phyloP scores from a whole-genome alignment of 1,140 invertebrate genomes.

The Tetragonula clypearis region DNA sequence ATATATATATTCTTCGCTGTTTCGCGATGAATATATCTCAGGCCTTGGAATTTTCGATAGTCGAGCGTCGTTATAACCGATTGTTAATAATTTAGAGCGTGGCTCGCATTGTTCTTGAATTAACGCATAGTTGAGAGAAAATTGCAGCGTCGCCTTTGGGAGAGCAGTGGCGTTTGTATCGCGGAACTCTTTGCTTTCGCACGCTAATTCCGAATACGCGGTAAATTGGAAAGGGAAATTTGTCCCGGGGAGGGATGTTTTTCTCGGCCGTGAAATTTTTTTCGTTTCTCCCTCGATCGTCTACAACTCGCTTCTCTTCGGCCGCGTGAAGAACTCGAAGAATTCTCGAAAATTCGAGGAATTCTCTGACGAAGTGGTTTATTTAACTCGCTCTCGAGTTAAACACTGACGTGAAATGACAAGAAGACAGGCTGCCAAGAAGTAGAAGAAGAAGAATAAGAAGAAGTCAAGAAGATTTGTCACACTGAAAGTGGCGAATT shows the following conservation, averaged over 20 bases:
- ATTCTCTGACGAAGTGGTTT: no score
- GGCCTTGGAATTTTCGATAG: background rate
- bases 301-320: no score
- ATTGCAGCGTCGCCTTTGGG: constrained; percentile 2
- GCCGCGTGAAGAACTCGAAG: background rate
- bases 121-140: background rate
- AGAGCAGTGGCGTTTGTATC: background rate
- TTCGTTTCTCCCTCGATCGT: no score
- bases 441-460: no score
- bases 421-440: no score
- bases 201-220: background rate
- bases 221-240: background rate
- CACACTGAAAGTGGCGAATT: background rate
- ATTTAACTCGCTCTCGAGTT: no score
- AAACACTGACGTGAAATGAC: no score
- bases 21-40: background rate
- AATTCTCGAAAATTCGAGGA: background rate
- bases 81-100: constrained; percentile 5
- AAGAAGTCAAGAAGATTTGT: no score
- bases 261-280: background rate
- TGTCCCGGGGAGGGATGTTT: background rate
- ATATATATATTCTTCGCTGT: background rate
- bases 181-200: no score
- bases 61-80: no score
- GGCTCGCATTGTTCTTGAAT: constrained; percentile 3